A percentile compares a stretch with the other conserved stretches of the same genome.
These are phyloP conservation scores for Sardinella longiceps DNA, from an alignment of 2,797 vertebrate genomes.

Conservation along the genomic window DNA sequence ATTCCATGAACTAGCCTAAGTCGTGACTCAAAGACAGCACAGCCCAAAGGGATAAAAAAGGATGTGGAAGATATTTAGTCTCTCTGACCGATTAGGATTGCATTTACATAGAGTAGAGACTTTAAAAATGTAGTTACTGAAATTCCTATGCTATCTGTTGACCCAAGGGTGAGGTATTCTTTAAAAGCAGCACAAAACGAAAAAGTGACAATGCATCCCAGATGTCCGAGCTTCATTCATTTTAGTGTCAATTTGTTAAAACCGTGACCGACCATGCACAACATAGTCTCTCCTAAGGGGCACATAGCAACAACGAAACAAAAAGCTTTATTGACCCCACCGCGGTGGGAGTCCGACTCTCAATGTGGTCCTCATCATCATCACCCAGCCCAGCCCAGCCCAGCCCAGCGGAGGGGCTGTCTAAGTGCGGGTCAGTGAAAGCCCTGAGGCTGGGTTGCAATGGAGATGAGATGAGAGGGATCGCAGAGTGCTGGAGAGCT, in stretches of 20 bases:
- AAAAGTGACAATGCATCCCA: not conserved
- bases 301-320: not conserved
- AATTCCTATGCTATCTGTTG: not conserved
- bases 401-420: not conserved
- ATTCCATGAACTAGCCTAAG: not conserved
- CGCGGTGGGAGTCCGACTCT: not conserved
- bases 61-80: not conserved
- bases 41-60: too few species aligned
- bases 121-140: not conserved
- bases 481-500: not conserved
- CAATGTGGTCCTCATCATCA: not conserved
- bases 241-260: slow-evolving; percentile 17
- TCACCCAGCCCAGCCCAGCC: slow-evolving; percentile 7
- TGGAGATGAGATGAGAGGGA: not conserved
- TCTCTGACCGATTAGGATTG: not conserved
- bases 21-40: not conserved
- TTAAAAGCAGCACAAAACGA: not conserved
- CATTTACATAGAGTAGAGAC: not conserved
- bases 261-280: not conserved
- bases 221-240: not conserved
- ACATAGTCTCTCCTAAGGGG: not conserved
- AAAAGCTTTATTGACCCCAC: slow-evolving; percentile 14
- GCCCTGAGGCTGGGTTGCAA: not conserved
- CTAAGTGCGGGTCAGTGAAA: not conserved
- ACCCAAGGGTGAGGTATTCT: not conserved